A percentile compares a stretch with the other conserved stretches of the same genome.
Evolutionary conservation across 2,113 vertebrate species (phyloP).

Genomic region (Mustela nigripes): DNA sequence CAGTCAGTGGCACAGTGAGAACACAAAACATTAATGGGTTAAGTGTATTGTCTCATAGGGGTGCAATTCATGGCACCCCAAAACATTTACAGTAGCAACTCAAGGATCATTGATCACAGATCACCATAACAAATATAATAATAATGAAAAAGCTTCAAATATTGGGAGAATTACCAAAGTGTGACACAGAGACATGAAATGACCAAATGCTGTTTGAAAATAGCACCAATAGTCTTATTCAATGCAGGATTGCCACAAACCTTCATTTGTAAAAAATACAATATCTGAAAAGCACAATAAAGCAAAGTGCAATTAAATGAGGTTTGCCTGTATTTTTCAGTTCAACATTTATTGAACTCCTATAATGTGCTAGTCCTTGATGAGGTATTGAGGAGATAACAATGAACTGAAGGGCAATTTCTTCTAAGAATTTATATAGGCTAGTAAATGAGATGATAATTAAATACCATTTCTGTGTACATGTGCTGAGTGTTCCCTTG

Average conservation of each 20-base stretch:
- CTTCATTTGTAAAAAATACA: neutral
- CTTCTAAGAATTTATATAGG: slow-evolving; percentile 45
- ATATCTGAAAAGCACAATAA: neutral
- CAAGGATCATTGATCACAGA: neutral
- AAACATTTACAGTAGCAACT: neutral
- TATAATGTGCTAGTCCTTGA: neutral
- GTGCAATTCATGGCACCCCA: neutral
- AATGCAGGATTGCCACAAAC: neutral
- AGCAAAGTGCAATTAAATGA: neutral
- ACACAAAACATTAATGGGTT: neutral
- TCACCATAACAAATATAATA: neutral
- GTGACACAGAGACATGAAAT: neutral
- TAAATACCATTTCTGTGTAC: slow-evolving; percentile 32
- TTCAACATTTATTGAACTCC: slow-evolving; percentile 53
- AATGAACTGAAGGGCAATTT: neutral
- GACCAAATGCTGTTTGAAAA: neutral
- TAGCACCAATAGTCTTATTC: neutral
- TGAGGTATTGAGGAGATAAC: neutral
- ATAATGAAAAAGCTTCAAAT: neutral
- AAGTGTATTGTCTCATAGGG: neutral
- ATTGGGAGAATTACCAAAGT: neutral
- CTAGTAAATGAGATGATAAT: slow-evolving; percentile 11
- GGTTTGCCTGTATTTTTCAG: neutral
- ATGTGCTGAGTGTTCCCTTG: neutral
- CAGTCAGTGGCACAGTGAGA: neutral